These are phyloP conservation scores for Stenolophus ochropezus DNA, from an alignment of 2,888 invertebrate genomes.

Conservation along the genomic window DNA sequence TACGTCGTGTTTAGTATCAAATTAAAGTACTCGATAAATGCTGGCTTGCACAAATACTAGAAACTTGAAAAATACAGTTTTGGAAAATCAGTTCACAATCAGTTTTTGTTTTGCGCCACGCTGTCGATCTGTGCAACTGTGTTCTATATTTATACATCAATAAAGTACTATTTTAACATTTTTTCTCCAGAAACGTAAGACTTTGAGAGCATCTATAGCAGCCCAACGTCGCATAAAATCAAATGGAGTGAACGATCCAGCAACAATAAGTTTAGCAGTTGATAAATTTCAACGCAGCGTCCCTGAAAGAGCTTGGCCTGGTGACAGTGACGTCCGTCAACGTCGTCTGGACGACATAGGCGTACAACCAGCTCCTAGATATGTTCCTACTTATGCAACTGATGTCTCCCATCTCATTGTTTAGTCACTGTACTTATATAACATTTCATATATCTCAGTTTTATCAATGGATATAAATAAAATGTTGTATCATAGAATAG, in stretches of 20 bases:
- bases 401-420: constrained; percentile 89
- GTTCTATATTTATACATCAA: no score
- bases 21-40: no score
- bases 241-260: constrained; percentile 86
- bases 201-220: constrained; percentile 86
- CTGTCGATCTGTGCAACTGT: no score
- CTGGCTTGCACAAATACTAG: no score
- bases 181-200: constrained; percentile 97
- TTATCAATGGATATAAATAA: no score
- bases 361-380: constrained; percentile 80
- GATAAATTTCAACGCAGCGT: constrained; percentile 76
- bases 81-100: no score
- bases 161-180: no score
- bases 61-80: no score
- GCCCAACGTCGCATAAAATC: constrained; percentile 86
- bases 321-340: constrained; percentile 78
- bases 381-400: constrained; percentile 85
- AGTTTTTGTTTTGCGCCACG: no score
- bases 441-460: no score
- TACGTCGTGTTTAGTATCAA: no score
- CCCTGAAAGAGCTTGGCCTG: constrained; percentile 81
- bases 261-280: constrained; percentile 87
- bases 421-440: constrained; percentile 71
- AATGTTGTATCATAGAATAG: background rate
- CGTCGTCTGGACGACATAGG: constrained; percentile 78